A percentile compares a stretch with the other conserved stretches of the same genome.
Conservation (phyloP, 2,888 invertebrate species). For the Mythimna ferrago region DNA sequence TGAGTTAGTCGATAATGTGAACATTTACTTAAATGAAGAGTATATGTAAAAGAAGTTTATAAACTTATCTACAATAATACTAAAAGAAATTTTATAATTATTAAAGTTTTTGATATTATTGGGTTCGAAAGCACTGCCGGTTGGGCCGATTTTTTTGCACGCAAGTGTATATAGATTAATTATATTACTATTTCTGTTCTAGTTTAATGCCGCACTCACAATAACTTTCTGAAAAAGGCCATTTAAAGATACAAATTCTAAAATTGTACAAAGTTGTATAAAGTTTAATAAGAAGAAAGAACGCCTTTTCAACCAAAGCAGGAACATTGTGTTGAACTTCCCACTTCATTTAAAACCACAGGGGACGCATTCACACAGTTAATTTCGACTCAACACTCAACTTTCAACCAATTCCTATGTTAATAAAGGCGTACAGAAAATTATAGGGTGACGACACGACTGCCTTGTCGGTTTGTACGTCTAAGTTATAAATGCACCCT, state of each 20-base stretch:
- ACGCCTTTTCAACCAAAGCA: conserved; percentile 20
- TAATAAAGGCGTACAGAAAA: conserved; percentile 57
- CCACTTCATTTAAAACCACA: conserved; percentile 55
- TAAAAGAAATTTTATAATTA: too few relatives aligned
- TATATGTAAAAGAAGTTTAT: too few relatives aligned
- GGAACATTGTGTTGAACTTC: conserved; percentile 50
- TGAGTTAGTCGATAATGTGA: too few relatives aligned
- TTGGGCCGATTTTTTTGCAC: too few relatives aligned
- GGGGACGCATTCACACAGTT: conserved; percentile 50
- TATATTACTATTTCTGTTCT: too few relatives aligned
- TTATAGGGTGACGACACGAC: conserved; percentile 48
- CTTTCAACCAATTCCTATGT: conserved; percentile 57
- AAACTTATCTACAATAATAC: too few relatives aligned
- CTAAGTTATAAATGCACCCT: not conserved
- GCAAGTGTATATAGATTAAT: too few relatives aligned
- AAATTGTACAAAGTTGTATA: conserved; percentile 1
- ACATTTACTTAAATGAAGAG: too few relatives aligned
- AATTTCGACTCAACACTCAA: conserved; percentile 58
- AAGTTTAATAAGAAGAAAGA: conserved; percentile 15
- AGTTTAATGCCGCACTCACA: not conserved
- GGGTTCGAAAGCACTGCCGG: too few relatives aligned
- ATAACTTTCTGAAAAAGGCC: not conserved
- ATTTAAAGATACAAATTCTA: not conserved
- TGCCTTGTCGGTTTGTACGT: conserved; percentile 24
- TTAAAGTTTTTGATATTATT: too few relatives aligned